A percentile compares a stretch with the other conserved stretches of the same genome.
Evolutionary conservation across 2,888 invertebrate species (phyloP).

Genomic region (Mesoligia furuncula): DNA sequence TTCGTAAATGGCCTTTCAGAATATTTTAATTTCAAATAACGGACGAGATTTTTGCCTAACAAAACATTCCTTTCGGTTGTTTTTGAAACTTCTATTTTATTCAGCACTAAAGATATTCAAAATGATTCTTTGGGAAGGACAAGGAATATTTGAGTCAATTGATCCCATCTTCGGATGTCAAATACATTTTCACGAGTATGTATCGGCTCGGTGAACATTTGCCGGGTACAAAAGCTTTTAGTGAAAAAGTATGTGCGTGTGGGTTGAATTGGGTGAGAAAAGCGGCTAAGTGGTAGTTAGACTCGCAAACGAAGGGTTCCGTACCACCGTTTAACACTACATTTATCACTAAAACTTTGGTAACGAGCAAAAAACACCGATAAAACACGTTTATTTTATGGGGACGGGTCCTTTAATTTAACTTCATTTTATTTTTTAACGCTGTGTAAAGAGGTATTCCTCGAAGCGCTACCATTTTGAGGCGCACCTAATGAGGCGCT

Average conservation of each 20-base stretch:
- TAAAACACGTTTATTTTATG: background rate
- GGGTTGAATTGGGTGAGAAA: constrained; percentile 35
- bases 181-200: constrained; percentile 67
- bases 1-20: constrained; percentile 12
- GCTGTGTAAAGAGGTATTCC: no score
- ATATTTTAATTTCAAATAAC: constrained; percentile 22
- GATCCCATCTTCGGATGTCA: constrained; percentile 66
- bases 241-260: constrained; percentile 54
- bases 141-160: constrained; percentile 67
- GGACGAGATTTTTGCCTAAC: constrained; percentile 14
- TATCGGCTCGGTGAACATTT: constrained; percentile 67
- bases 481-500: no score
- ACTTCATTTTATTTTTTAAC: background rate
- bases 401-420: rapidly evolving
- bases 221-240: constrained; percentile 70
- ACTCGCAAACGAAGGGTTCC: background rate
- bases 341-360: background rate
- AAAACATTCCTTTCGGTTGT: constrained; percentile 23
- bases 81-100: constrained; percentile 39
- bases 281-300: background rate
- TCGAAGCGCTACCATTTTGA: no score
- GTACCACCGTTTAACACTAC: background rate
- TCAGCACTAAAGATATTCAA: constrained; percentile 43
- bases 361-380: background rate
- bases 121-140: constrained; percentile 36